A percentile compares a stretch with the other conserved stretches of the same genome.
Evolutionary conservation across 1,140 invertebrate species (phyloP).

Genomic region (Lasioglossum baleicum): DNA sequence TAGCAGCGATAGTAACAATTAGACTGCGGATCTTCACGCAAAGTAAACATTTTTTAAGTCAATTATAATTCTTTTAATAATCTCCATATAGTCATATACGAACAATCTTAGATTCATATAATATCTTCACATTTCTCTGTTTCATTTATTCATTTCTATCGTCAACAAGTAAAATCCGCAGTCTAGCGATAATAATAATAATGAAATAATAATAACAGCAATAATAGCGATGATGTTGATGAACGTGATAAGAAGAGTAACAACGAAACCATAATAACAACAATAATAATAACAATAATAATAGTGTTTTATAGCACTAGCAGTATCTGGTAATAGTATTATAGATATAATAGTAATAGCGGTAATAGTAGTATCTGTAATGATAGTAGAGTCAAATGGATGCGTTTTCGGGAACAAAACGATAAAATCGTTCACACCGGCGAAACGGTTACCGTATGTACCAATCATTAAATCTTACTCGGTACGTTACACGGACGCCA

Average conservation of each 20-base stretch:
- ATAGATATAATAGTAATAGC: constrained; percentile 40
- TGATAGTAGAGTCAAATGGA: constrained; percentile 37
- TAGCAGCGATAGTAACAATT: constrained; percentile 25
- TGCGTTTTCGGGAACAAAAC: constrained; percentile 36
- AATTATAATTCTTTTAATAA: too few relatives aligned
- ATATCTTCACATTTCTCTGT: too few relatives aligned
- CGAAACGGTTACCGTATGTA: constrained; percentile 40
- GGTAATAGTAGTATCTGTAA: constrained; percentile 49
- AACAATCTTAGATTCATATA: too few relatives aligned
- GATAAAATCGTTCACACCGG: constrained; percentile 45
- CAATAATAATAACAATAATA: constrained; percentile 57
- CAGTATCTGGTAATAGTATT: constrained; percentile 35
- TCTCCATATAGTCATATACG: too few relatives aligned
- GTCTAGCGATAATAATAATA: background rate
- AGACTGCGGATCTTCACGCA: background rate
- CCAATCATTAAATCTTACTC: constrained; percentile 22
- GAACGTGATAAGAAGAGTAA: constrained; percentile 8
- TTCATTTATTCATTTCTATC: too few relatives aligned
- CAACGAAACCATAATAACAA: constrained; percentile 37
- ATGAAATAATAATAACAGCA: constrained; percentile 13
- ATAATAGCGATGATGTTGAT: constrained; percentile 28
- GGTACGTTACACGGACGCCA: constrained; percentile 27
- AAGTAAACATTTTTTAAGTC: too few relatives aligned
- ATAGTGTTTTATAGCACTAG: constrained; percentile 46
- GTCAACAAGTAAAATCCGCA: too few relatives aligned